A percentile compares a stretch with the other conserved stretches of the same genome.
Evolutionary conservation across 2,888 invertebrate species (phyloP).

Genomic region (Punctoribates punctum): DNA sequence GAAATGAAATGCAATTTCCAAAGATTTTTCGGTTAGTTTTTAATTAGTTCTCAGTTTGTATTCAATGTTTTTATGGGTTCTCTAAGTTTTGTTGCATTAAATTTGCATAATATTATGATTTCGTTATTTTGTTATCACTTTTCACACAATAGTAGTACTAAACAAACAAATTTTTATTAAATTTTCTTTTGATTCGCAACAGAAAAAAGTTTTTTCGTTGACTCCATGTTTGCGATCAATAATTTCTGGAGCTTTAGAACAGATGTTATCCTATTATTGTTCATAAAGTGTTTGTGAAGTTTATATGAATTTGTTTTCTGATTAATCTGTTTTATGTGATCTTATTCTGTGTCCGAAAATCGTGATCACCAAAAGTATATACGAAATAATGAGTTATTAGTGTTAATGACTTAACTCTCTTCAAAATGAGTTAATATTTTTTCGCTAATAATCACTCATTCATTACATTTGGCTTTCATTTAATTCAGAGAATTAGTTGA

Average conservation of each 20-base stretch:
- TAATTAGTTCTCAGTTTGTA: background rate
- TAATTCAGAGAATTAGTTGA: no score
- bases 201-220: no score
- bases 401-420: constrained; percentile 9
- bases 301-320: background rate
- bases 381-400: background rate
- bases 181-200: no score
- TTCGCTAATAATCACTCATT: background rate
- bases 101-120: background rate
- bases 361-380: background rate
- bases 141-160: background rate
- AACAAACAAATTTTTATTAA: no score
- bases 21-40: background rate
- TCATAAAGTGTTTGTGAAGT: background rate
- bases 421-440: background rate
- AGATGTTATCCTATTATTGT: background rate
- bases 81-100: background rate
- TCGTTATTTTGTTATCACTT: constrained; percentile 3
- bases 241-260: background rate
- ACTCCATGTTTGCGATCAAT: background rate
- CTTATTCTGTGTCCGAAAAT: background rate
- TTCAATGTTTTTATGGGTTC: background rate
- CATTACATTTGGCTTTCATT: no score
- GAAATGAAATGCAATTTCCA: no score
- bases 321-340: background rate